Base-by-base conservation (phyloP, 1,140 invertebrate genomes). In the Rhyacophila brunnea region DNA sequence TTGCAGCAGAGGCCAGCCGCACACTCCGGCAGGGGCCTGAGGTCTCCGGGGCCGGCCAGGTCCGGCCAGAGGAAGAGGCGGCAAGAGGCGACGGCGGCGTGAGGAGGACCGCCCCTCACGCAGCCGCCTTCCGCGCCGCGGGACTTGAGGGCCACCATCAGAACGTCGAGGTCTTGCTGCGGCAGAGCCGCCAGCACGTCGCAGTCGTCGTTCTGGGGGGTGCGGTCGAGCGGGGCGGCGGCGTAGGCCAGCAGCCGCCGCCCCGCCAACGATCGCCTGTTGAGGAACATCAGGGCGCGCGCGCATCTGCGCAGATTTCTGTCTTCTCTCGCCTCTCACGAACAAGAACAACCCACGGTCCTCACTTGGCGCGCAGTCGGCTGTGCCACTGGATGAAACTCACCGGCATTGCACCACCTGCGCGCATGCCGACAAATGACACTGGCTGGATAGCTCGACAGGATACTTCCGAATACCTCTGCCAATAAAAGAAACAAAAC, bases 41-140 rank as follows among this genome's bases (percentile, higher is more conserved):
- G 77, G 70, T 89, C 85, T 62, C 71, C 70, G 48, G 78, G 72
- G 65, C 81, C 78, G 43, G 74, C 69, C 58, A 91, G 74, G 68
- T 89, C 87, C 42, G 84, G 83, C 87, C 87, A 91, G 53, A 88
- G 81, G 80, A 84, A 90, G 68, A 86, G 77, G 69, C 85, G 85
- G 72, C 83, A 87, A 68, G 74, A 72, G 68, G 32, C 67, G 66
- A 50, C 71, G 68, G 48, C 60, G 57, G 38, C 66, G 57, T 51
- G 50, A 34, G 48, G 60, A 61, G 66, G 44, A 67, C 69, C 57
- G 71, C 66, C 65, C 35, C 68, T 68, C 65, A 70, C 69, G 67
- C 72, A 75, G 46, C 65, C 64, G 60, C 64, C 48, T 60, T 68
- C 67, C 53, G 63, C 60, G 58, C 69, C 67, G 52, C 68, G 69